Percentiles rank a stretch among this genome's conserved stretches.
Evolutionary conservation across 2,888 invertebrate genomes (phyloP).

Genomic region (Conistra vaccinii): DNA sequence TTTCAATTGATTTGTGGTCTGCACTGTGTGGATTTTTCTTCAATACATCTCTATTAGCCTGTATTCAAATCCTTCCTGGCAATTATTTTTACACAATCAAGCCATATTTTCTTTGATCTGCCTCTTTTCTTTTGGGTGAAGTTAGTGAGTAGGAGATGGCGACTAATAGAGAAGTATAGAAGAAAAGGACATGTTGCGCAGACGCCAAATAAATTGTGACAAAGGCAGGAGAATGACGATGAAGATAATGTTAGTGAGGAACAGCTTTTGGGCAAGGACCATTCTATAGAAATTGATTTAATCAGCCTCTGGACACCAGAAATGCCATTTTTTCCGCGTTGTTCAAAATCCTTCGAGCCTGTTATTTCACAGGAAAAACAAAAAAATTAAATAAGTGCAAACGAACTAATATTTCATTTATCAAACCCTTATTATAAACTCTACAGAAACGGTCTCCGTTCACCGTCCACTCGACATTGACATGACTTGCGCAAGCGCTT

Average conservation of each 20-base stretch:
- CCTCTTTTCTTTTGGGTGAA: background rate
- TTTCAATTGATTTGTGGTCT: background rate
- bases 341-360: background rate
- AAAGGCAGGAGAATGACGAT: too few relatives aligned
- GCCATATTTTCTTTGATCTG: background rate
- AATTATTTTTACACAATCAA: background rate
- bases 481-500: constrained; percentile 52
- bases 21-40: background rate
- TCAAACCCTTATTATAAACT: background rate
- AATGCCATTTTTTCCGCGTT: background rate
- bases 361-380: background rate
- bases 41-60: background rate
- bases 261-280: background rate
- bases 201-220: too few relatives aligned
- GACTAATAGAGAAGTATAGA: too few relatives aligned
- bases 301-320: too few relatives aligned
- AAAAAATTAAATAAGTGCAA: background rate
- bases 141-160: background rate
- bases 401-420: background rate
- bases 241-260: too few relatives aligned
- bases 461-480: constrained; percentile 41
- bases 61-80: background rate
- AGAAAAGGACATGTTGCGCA: too few relatives aligned
- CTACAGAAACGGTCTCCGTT: constrained; percentile 11
- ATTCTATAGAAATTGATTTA: background rate